These are phyloP conservation scores for Luidia sarsii DNA, from an alignment of 53 echinoderm and acorn worm genomes.

Conservation along the genomic window DNA sequence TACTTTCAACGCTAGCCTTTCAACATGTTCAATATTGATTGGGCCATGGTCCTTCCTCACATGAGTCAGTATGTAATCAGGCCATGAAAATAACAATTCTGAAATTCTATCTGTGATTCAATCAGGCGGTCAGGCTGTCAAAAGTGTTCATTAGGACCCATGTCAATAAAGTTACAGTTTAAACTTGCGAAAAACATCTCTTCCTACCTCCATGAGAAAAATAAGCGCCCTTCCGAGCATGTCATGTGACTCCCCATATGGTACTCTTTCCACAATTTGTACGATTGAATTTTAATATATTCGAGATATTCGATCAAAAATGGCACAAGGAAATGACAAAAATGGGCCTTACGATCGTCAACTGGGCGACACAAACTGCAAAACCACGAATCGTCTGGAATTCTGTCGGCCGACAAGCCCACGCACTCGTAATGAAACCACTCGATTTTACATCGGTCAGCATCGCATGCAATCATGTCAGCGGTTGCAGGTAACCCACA, in stretches of 20 bases:
- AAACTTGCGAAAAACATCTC: not conserved
- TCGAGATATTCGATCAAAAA: not conserved
- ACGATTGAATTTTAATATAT: not conserved
- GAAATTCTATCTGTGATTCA: no score
- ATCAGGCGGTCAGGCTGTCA: no score
- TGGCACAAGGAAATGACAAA: not conserved
- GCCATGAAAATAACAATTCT: no score
- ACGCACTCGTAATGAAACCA: slow-evolving; percentile 31
- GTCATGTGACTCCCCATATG: not conserved
- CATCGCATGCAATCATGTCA: no score
- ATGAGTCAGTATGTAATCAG: no score
- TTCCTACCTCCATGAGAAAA: not conserved
- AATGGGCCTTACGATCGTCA: not conserved
- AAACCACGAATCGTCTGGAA: not conserved
- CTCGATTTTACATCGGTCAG: slow-evolving; percentile 11
- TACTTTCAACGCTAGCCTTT: no score
- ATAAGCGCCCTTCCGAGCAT: not conserved
- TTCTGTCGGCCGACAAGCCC: not conserved
- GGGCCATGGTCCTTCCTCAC: no score
- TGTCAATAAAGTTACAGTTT: no score
- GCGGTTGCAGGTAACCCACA: slow-evolving; percentile 5
- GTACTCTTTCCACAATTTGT: not conserved
- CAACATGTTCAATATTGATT: no score
- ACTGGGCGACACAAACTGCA: not conserved
- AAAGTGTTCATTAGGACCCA: no score